These are phyloP conservation scores for Microchirus variegatus DNA, from an alignment of 2,797 vertebrate species.

Conservation along the genomic window DNA sequence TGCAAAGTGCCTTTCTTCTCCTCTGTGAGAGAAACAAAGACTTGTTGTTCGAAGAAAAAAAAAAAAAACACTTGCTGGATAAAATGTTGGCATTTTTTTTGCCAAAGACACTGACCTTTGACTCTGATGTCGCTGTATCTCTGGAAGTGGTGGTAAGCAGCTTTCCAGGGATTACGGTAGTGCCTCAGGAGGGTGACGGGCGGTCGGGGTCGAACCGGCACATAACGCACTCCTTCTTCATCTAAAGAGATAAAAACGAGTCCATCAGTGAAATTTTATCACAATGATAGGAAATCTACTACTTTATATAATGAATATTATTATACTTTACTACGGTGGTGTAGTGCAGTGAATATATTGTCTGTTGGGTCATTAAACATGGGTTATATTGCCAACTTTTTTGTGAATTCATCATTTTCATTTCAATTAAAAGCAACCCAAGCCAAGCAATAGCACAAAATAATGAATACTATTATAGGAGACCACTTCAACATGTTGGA, in stretches of 20 bases:
- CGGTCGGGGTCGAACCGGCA: constrained; percentile 91
- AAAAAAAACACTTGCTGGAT: background rate
- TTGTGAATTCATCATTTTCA: too few relatives aligned
- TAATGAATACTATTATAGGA: too few relatives aligned
- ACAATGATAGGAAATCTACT: too few relatives aligned
- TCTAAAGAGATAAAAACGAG: constrained; percentile 74
- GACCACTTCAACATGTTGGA: too few relatives aligned
- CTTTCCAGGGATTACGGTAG: constrained; percentile 98
- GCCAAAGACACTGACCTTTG: constrained; percentile 86
- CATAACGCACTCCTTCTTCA: constrained; percentile 97
- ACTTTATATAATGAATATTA: too few relatives aligned
- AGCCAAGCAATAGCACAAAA: too few relatives aligned
- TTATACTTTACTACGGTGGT: too few relatives aligned
- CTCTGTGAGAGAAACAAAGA: constrained; percentile 77
- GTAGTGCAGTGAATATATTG: too few relatives aligned
- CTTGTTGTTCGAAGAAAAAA: constrained; percentile 1
- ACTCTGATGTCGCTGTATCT: constrained; percentile 95
- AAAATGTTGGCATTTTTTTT: background rate
- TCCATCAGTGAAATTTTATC: too few relatives aligned
- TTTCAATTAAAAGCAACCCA: too few relatives aligned
- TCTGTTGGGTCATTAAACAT: too few relatives aligned
- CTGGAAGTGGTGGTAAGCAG: constrained; percentile 98
- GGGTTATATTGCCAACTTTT: too few relatives aligned
- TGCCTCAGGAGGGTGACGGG: constrained; percentile 95
- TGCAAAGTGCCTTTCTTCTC: constrained; percentile 96